A percentile compares a stretch with the other conserved stretches of the same genome.
phyloP scores from a whole-genome alignment of 2,888 invertebrate species.

The Saturnia pavonia region DNA sequence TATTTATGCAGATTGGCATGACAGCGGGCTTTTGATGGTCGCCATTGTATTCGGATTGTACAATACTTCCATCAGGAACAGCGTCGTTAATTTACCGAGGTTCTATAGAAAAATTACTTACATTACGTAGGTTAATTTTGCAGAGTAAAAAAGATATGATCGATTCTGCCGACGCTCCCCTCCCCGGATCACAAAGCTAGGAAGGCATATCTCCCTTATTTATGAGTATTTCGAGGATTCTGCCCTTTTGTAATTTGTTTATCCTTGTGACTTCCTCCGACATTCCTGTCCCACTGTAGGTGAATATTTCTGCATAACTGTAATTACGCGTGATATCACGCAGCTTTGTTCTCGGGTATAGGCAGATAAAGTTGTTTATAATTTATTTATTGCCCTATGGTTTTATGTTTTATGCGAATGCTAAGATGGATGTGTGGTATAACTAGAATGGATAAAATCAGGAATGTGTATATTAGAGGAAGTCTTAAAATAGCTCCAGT shows the following conservation, averaged over 20 bases:
- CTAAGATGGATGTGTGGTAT: too few relatives aligned
- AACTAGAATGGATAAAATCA: too few relatives aligned
- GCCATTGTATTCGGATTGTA: too few relatives aligned
- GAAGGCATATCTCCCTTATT: constrained; percentile 30
- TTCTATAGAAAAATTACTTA: too few relatives aligned
- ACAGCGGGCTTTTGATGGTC: too few relatives aligned
- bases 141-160: background rate
- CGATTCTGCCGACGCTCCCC: constrained; percentile 25
- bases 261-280: constrained; percentile 18
- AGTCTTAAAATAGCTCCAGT: too few relatives aligned
- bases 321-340: background rate
- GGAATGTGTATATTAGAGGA: too few relatives aligned
- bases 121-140: background rate
- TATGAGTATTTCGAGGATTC: constrained; percentile 30
- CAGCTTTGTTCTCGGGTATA: background rate
- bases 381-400: background rate
- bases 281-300: constrained; percentile 9
- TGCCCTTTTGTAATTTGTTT: constrained; percentile 30
- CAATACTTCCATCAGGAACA: too few relatives aligned
- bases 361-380: background rate
- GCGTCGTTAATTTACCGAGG: too few relatives aligned
- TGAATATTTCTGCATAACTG: constrained; percentile 15
- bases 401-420: too few relatives aligned
- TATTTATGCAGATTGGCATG: too few relatives aligned
- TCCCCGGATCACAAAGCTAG: constrained; percentile 21